Evolutionary conservation across 2,797 vertebrate genomes (phyloP).

Genomic region (Eulemur rubriventer): DNA sequence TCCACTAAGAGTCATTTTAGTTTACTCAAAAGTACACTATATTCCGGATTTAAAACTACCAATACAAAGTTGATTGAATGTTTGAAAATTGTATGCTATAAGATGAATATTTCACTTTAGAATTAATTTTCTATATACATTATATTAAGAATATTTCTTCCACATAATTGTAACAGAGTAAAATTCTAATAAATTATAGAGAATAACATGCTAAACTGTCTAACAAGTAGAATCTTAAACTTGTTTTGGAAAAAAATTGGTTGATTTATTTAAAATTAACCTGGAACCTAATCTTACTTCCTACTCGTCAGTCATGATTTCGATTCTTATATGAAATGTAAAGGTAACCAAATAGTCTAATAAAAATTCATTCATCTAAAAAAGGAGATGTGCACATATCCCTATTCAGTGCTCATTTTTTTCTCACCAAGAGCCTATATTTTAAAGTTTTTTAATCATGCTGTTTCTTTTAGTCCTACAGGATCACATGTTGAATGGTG

Average conservation of each 20-base stretch:
- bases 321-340: conserved; percentile 37
- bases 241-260: conserved; percentile 1
- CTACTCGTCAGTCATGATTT: conserved; percentile 27
- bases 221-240: conserved; percentile 9
- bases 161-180: conserved; percentile 13
- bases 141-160: conserved; percentile 10
- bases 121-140: conserved; percentile 14
- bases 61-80: neutral
- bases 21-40: neutral
- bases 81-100: conserved; percentile 35
- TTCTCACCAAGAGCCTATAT: neutral
- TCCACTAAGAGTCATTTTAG: neutral
- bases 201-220: neutral
- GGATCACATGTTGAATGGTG: conserved; percentile 99
- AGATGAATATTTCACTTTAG: conserved; percentile 33
- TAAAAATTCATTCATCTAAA: neutral
- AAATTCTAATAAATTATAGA: conserved; percentile 28
- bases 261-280: conserved; percentile 35
- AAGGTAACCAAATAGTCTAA: neutral
- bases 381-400: neutral
- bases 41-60: conserved; percentile 39
- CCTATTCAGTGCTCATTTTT: neutral
- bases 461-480: conserved; percentile 89
- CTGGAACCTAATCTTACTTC: neutral
- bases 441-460: conserved; percentile 63